Percentiles rank a stretch among this genome's conserved stretches.
Evolutionary conservation across 1,140 invertebrate species (phyloP).

Genomic region (Bombus sylvicola): DNA sequence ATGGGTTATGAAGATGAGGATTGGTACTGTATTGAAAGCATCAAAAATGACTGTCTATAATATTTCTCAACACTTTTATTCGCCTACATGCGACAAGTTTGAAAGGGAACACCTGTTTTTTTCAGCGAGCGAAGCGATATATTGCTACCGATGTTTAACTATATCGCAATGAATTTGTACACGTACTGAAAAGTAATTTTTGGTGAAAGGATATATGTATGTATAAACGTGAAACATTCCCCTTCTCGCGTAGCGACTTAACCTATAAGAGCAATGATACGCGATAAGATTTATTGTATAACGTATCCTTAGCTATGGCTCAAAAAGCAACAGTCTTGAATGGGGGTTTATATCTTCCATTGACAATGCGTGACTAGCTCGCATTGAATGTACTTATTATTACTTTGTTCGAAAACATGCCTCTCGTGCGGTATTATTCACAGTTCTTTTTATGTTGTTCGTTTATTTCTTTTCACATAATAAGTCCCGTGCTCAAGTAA

Average conservation of each 20-base stretch:
- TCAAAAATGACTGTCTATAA: not conserved
- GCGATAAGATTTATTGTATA: constrained; percentile 11
- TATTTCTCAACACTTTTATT: not conserved
- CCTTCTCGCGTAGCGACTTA: constrained; percentile 72
- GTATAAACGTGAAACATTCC: constrained; percentile 68
- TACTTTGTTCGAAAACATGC: constrained; percentile 21
- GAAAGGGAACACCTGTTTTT: not conserved
- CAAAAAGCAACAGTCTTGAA: not conserved
- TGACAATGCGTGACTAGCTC: constrained; percentile 22
- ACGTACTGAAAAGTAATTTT: constrained; percentile 21
- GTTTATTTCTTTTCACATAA: not conserved
- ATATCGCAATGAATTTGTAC: not conserved
- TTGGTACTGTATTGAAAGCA: not conserved
- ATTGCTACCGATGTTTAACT: not conserved
- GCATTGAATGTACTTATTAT: constrained; percentile 57
- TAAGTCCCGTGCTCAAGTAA: constrained; percentile 17
- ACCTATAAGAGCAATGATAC: constrained; percentile 42
- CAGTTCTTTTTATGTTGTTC: not conserved
- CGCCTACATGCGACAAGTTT: not conserved
- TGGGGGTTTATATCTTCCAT: constrained; percentile 14
- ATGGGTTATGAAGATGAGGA: not conserved
- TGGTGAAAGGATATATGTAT: not conserved
- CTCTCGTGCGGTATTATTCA: not conserved
- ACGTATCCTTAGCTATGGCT: not conserved
- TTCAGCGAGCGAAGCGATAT: not conserved